These are phyloP conservation scores for Aurelia coerulea DNA, from an alignment of 30 jellyfish, hydroid and myxozoan species.

Conservation along the genomic window DNA sequence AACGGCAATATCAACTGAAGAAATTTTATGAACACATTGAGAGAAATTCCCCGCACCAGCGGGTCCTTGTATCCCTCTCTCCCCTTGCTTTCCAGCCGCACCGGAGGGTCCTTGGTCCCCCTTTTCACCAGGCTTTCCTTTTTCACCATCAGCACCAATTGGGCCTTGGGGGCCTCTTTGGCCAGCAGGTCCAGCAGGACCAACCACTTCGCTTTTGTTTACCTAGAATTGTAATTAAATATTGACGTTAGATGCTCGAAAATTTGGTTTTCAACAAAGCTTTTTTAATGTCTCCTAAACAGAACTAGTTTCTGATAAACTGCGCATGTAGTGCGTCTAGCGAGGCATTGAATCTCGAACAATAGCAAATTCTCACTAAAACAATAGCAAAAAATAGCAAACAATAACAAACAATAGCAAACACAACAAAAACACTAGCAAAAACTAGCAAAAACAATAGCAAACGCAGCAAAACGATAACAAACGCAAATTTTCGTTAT, in stretches of 20 bases:
- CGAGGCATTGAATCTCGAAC: too few species aligned
- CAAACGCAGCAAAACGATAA: not conserved
- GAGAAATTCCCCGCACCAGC: constrained; percentile 63
- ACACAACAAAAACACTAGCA: not conserved
- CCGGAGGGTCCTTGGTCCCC: constrained; percentile 66
- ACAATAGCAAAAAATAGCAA: not conserved
- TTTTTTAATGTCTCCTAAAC: too few species aligned
- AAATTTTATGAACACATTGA: constrained; percentile 14
- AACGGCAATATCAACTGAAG: not conserved
- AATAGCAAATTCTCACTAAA: not conserved
- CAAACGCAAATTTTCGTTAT: not conserved
- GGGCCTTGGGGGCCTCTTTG: constrained; percentile 56
- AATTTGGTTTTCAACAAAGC: too few species aligned
- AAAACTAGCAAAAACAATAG: not conserved
- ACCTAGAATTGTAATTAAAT: too few species aligned
- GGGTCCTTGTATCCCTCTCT: constrained; percentile 48
- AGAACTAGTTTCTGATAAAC: too few species aligned
- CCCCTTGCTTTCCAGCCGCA: constrained; percentile 60
- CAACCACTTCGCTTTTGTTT: constrained; percentile 44
- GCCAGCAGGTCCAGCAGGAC: constrained; percentile 71
- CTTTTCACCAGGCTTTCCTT: constrained; percentile 32
- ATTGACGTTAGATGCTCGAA: too few species aligned
- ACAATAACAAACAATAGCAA: not conserved
- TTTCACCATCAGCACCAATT: constrained; percentile 27
- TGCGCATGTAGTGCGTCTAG: too few species aligned